Percentiles rank a stretch among this genome's conserved stretches.
Conservation (phyloP, 2,113 vertebrate species). For the Neodon shergylaensis region DNA sequence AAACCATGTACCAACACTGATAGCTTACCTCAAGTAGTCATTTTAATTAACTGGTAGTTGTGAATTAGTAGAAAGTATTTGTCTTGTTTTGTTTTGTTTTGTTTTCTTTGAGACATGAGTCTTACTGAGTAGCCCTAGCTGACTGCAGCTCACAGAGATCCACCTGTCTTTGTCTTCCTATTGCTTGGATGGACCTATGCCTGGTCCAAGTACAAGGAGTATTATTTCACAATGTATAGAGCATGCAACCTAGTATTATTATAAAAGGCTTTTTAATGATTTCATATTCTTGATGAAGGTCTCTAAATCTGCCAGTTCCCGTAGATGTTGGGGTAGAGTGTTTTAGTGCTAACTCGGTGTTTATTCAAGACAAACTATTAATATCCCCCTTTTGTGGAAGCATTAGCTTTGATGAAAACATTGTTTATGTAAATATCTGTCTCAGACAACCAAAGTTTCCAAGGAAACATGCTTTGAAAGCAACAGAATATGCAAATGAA, state of each 20-base stretch:
- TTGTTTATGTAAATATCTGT: conserved; percentile 77
- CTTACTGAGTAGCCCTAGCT: no score
- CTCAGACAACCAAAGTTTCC: conserved; percentile 80
- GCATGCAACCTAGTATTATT: neutral
- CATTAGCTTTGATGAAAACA: conserved; percentile 64
- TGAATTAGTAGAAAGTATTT: neutral
- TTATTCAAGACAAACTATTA: conserved; percentile 64
- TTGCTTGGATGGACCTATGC: neutral
- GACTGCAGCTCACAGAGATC: neutral
- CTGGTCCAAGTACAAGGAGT: neutral
- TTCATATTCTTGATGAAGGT: conserved; percentile 15
- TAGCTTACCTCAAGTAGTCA: neutral
- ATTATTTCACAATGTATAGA: neutral
- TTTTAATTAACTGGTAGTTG: neutral
- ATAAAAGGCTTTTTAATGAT: neutral
- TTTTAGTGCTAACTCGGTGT: conserved; percentile 51
- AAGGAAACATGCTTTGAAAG: conserved; percentile 80
- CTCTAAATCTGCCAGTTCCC: conserved; percentile 2
- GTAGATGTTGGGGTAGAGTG: neutral
- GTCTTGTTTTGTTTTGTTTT: neutral
- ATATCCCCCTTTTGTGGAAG: conserved; percentile 60
- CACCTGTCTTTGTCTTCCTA: neutral
- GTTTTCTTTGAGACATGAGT: neutral
- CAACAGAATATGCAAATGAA: conserved; percentile 73
- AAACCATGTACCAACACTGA: neutral